phyloP scores from a whole-genome alignment of 2,113 vertebrate genomes.

The Microcebus griseorufus region DNA sequence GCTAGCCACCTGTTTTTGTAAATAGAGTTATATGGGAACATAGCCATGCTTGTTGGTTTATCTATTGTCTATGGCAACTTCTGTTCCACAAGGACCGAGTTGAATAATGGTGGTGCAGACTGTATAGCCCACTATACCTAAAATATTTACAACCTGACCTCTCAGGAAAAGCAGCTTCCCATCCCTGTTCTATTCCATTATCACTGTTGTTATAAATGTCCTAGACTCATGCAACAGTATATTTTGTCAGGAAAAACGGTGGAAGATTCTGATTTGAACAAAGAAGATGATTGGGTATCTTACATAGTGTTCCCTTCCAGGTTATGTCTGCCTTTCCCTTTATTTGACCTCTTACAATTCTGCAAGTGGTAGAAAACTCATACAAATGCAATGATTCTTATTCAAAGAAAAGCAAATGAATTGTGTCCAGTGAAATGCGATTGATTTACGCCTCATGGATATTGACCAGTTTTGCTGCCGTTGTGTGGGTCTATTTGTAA shows the following conservation, averaged over 20 bases:
- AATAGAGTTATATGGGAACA: neutral
- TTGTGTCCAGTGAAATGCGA: neutral
- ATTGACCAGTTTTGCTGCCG: neutral
- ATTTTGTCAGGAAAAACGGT: slow-evolving; percentile 1
- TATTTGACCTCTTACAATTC: neutral
- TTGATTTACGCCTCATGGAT: neutral
- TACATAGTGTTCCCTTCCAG: neutral
- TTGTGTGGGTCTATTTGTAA: neutral
- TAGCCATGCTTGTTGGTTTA: neutral
- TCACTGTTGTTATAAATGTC: neutral
- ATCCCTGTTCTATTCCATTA: neutral
- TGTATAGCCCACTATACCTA: too few relatives aligned
- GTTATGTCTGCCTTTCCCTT: neutral
- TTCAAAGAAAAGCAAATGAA: slow-evolving; percentile 11
- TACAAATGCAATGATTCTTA: neutral
- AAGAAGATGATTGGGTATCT: neutral
- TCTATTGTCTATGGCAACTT: neutral
- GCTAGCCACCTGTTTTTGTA: neutral
- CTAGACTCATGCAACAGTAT: neutral
- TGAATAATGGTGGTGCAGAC: neutral
- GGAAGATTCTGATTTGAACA: neutral
- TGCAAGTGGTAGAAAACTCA: neutral
- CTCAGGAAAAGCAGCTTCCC: neutral
- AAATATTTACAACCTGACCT: neutral
- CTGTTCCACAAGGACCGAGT: neutral